Evolutionary conservation across 2,113 vertebrate genomes (phyloP).

Genomic region (Brachypteracias leptosomus): DNA sequence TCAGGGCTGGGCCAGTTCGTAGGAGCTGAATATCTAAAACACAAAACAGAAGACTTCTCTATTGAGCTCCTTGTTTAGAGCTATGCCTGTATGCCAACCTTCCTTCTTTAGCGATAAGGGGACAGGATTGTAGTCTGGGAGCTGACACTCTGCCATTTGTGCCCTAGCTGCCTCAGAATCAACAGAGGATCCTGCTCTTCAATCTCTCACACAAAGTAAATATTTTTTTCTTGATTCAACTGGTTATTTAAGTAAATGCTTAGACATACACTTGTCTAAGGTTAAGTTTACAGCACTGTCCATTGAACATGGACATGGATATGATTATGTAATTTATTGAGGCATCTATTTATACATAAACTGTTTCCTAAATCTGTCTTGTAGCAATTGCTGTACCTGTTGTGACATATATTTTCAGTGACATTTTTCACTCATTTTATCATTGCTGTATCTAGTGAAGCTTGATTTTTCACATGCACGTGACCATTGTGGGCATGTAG

Average conservation of each 20-base stretch:
- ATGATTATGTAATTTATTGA: neutral
- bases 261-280: neutral
- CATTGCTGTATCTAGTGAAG: neutral
- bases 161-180: neutral
- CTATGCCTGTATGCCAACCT: neutral
- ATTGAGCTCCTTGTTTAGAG: neutral
- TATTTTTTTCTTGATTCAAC: neutral
- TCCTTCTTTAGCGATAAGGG: neutral
- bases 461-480: neutral
- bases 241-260: neutral
- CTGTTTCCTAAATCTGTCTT: neutral
- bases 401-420: neutral
- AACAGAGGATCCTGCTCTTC: neutral
- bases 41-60: neutral
- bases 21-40: neutral
- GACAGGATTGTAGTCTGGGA: neutral
- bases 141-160: neutral
- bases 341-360: neutral
- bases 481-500: neutral
- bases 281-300: neutral
- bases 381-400: neutral
- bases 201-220: neutral
- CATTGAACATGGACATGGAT: too few relatives aligned
- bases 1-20: neutral
- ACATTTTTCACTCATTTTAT: neutral